These are phyloP conservation scores for Cylloceria caligata DNA, from an alignment of 2,888 invertebrate species.

Conservation along the genomic window DNA sequence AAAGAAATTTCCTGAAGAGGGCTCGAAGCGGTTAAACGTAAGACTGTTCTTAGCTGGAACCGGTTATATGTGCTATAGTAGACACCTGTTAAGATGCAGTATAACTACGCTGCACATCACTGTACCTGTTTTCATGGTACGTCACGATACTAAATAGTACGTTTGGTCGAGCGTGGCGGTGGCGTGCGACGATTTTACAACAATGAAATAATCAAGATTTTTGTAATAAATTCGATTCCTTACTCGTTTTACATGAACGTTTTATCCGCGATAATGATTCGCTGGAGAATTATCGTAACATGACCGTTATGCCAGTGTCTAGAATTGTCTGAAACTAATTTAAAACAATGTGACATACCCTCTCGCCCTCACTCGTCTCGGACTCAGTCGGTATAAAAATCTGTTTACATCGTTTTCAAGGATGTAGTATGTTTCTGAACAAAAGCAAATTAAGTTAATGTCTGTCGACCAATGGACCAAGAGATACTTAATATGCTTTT, in stretches of 20 bases:
- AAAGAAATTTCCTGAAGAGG: too few relatives aligned
- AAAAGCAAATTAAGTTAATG: too few relatives aligned
- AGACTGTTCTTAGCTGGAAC: slow-evolving; percentile 23
- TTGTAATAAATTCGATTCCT: background rate
- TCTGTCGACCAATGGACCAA: too few relatives aligned
- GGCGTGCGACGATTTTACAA: background rate
- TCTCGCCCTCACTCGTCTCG: too few relatives aligned
- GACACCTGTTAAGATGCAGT: slow-evolving; percentile 42
- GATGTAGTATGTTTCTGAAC: too few relatives aligned
- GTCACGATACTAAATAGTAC: slow-evolving; percentile 18
- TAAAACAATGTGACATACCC: too few relatives aligned
- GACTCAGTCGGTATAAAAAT: too few relatives aligned
- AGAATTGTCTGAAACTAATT: slow-evolving; percentile 2
- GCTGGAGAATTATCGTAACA: background rate
- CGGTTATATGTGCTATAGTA: slow-evolving; percentile 38
- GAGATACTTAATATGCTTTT: too few relatives aligned
- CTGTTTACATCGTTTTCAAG: too few relatives aligned
- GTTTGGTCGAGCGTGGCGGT: background rate
- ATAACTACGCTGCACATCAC: slow-evolving; percentile 1
- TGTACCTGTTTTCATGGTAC: slow-evolving; percentile 29
- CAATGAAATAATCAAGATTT: background rate
- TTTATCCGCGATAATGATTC: background rate
- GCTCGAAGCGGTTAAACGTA: background rate
- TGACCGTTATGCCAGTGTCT: background rate
- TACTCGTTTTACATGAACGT: background rate